Conservation (phyloP, 2,888 invertebrate species). For the Drosophila anomelani region DNA sequence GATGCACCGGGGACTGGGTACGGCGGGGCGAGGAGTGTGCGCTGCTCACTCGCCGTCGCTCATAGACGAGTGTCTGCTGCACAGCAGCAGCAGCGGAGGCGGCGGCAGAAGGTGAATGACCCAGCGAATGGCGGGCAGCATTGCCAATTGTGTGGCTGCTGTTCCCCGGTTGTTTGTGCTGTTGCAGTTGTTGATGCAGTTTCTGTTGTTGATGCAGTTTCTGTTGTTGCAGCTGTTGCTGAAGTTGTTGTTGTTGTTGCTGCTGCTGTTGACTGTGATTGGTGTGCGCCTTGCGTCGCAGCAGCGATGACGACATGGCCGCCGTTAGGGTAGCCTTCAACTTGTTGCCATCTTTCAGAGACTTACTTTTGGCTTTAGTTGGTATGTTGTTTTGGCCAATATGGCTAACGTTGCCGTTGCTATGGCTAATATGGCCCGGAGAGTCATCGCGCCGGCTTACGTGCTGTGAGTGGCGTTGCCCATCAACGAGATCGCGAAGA, state of each 20-base stretch:
- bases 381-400: conserved; percentile 32
- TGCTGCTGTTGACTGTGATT: conserved; percentile 50
- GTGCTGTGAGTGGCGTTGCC: conserved; percentile 77
- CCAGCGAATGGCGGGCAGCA: conserved; percentile 73
- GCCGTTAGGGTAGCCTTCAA: conserved; percentile 67
- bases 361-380: conserved; percentile 52
- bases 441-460: conserved; percentile 77
- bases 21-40: conserved; percentile 65
- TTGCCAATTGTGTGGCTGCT: conserved; percentile 69
- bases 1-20: conserved; percentile 73
- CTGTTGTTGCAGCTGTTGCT: conserved; percentile 18
- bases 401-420: conserved; percentile 27
- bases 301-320: conserved; percentile 69
- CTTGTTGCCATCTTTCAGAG: conserved; percentile 64
- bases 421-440: conserved; percentile 29
- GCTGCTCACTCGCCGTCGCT: conserved; percentile 58
- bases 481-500: conserved; percentile 67
- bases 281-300: conserved; percentile 62
- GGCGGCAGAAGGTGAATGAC: conserved; percentile 68
- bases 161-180: conserved; percentile 42
- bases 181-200: conserved; percentile 72
- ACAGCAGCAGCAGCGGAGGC: conserved; percentile 47
- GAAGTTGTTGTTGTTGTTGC: conserved; percentile 30
- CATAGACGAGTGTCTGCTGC: conserved; percentile 73
- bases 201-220: conserved; percentile 65